Evolutionary conservation across 2,797 vertebrate species (phyloP), one percentile per base, ranked within the genome.

Genomic region (Hyperoplus lanceolatus): DNA sequence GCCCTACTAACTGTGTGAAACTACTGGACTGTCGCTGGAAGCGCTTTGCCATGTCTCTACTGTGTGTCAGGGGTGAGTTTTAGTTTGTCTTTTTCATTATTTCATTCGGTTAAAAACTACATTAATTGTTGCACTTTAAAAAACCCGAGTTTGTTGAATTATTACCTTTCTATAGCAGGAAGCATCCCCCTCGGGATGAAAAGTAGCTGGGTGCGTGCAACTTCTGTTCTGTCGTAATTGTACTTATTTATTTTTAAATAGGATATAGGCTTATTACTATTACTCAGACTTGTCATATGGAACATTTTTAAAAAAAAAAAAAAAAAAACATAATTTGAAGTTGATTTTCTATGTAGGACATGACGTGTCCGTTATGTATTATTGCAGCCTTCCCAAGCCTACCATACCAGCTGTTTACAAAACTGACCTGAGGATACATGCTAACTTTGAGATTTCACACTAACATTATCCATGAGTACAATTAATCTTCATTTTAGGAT

Each of bases 51-150:
- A 96, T 96, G 95, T 96, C 95, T 87, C 75, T 96, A 16, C 93
- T 96, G 29, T 96, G 95, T 80, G 95, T 96, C 64, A 90, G 93
- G 94, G 95, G 95, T 96, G 48, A 81, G 93, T 88, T 69, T 62
- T 0, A 3, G 2, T 13, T 48, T 15, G 29, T 29, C 0, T 36
- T 73, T 42, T 16, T 12, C 5, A 41, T 11, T 64, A 0, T 64
- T 59, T 4, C 9, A 7, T 13, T 1, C 3, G 42, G 1, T 64
- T 14, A 1, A 0, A 36, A 41, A 61, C 10, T 0, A 42, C 5
- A 0, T 4, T 0, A 3, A 16, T 1, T 36, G 10, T 51, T 0
- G 43, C 29, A 13, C 5, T 7, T 6, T 29, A 29, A 29, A 4
- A 41, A 60, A 71, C 9, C 5, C 8, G 2, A 14, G 21, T 61